Conservation (phyloP, 2,888 invertebrate genomes). For the Lobophora halterata region DNA sequence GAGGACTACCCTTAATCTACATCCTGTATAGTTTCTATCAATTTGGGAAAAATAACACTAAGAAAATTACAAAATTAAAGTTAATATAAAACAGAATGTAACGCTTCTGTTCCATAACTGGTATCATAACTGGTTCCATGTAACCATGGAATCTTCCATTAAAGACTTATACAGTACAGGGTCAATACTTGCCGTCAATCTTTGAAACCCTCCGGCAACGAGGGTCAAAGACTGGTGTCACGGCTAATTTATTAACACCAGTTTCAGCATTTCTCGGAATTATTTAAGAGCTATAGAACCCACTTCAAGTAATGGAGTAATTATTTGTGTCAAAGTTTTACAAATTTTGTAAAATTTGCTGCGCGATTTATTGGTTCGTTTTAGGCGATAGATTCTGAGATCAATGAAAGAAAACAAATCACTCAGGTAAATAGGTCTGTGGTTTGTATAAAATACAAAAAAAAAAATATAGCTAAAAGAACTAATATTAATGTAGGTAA, state of each 20-base stretch:
- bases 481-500: no score
- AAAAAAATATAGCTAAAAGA: no score
- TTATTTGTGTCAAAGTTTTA: constrained; percentile 26
- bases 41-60: no score
- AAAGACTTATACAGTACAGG: constrained; percentile 27
- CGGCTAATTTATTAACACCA: constrained; percentile 53
- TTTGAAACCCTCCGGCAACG: constrained; percentile 41
- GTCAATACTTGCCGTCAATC: constrained; percentile 46
- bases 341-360: constrained; percentile 10
- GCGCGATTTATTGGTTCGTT: constrained; percentile 13
- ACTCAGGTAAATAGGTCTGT: no score
- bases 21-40: no score
- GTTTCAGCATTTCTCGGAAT: constrained; percentile 36
- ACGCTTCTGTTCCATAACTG: no score
- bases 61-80: no score
- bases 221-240: constrained; percentile 56
- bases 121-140: no score
- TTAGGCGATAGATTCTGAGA: constrained; percentile 11
- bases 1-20: no score
- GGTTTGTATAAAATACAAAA: no score
- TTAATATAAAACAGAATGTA: no score
- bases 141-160: constrained; percentile 22
- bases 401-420: no score
- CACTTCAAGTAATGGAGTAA: constrained; percentile 41
- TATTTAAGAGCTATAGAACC: constrained; percentile 37